Evolutionary conservation across 2,113 vertebrate genomes (phyloP).

Genomic region (Rhynchomys soricoides): DNA sequence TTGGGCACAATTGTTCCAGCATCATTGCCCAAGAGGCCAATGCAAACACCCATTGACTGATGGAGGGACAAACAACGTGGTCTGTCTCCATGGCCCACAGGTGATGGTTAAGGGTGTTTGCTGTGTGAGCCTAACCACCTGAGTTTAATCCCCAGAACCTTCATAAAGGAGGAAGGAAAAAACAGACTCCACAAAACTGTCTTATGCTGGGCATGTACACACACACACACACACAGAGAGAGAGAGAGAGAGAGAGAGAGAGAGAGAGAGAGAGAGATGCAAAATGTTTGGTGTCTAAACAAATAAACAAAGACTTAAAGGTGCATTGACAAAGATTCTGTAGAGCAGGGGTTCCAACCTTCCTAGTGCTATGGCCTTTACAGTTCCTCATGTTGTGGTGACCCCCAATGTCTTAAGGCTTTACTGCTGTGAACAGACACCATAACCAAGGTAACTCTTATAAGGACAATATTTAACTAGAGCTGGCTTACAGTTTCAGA

Average conservation of each 20-base stretch:
- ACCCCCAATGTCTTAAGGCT: neutral
- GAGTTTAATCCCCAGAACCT: neutral
- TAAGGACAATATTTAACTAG: too few relatives aligned
- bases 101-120: neutral
- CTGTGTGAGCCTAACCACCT: neutral
- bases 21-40: neutral
- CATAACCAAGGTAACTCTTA: too few relatives aligned
- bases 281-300: neutral
- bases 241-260: neutral
- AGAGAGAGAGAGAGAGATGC: neutral
- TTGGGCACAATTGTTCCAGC: neutral
- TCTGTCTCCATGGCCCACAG: neutral
- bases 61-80: neutral
- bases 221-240: neutral
- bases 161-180: neutral
- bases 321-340: neutral
- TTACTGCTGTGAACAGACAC: too few relatives aligned
- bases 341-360: neutral
- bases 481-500: too few relatives aligned
- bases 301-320: neutral
- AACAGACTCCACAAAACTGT: neutral
- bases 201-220: neutral
- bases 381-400: neutral
- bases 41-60: neutral
- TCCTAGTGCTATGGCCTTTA: neutral